phyloP scores from a whole-genome alignment of 2,113 vertebrate species.

The Anseranas semipalmata region DNA sequence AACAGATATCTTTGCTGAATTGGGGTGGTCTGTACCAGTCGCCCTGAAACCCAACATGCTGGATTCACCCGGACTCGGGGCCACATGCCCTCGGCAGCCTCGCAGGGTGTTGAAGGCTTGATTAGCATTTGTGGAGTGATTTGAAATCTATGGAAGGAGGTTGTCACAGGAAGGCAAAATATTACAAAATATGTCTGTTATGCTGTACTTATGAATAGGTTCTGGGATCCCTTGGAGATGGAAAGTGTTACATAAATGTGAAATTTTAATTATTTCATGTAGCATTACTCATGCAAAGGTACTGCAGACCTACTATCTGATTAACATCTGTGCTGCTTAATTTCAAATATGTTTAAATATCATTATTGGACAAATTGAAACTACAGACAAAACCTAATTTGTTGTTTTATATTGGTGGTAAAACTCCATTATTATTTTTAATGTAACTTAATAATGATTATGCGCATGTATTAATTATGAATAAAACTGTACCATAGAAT shows the following conservation, averaged over 20 bases:
- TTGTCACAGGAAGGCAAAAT: neutral
- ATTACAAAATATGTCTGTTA: constrained; percentile 1
- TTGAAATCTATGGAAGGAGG: neutral
- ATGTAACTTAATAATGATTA: constrained; percentile 25
- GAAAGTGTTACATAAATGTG: constrained; percentile 23
- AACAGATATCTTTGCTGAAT: neutral
- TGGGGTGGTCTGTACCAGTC: neutral
- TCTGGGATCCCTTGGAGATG: constrained; percentile 16
- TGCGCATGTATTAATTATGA: constrained; percentile 1
- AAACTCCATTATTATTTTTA: constrained; percentile 20
- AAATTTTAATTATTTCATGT: constrained; percentile 27
- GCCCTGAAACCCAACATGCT: neutral
- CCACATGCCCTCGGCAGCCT: neutral
- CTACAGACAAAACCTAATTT: constrained; percentile 33
- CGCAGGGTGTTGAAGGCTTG: neutral
- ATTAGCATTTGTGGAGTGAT: neutral
- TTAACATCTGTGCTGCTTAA: constrained; percentile 19
- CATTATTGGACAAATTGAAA: constrained; percentile 36
- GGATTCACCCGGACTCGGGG: neutral
- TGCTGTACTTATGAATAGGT: neutral
- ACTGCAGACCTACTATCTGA: neutral
- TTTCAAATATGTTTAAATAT: constrained; percentile 28
- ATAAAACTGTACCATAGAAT: constrained; percentile 3
- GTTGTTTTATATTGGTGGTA: constrained; percentile 34
- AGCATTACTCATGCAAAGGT: constrained; percentile 16